These are phyloP conservation scores for Erebia palarica DNA, from an alignment of 2,888 invertebrate species.

Conservation along the genomic window DNA sequence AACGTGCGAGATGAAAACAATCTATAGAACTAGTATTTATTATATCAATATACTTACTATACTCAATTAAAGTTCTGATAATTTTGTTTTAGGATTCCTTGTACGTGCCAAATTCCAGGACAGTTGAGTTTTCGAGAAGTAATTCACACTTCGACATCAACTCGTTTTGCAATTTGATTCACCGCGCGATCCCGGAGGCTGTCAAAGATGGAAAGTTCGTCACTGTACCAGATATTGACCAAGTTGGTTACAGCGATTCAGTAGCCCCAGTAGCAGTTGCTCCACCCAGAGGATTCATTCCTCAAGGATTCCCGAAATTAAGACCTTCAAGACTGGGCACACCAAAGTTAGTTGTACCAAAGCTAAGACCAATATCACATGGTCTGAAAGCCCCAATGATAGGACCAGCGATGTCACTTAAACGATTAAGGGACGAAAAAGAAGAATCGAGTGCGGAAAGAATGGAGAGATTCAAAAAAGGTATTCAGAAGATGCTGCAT, in stretches of 20 bases:
- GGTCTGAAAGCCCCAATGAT: conserved; percentile 54
- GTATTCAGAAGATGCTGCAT: conserved; percentile 70
- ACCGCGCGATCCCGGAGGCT: conserved; percentile 65
- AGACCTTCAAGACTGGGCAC: conserved; percentile 56
- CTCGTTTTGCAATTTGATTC: conserved; percentile 68
- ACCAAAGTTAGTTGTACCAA: conserved; percentile 58
- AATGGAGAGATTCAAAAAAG: conserved; percentile 73
- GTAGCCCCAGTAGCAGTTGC: conserved; percentile 54
- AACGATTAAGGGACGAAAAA: conserved; percentile 50
- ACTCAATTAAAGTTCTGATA: neutral
- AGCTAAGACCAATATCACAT: conserved; percentile 41
- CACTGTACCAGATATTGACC: conserved; percentile 57
- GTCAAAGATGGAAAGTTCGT: conserved; percentile 67
- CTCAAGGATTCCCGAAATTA: conserved; percentile 52
- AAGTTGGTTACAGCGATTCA: conserved; percentile 58
- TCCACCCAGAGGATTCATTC: conserved; percentile 64
- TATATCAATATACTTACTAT: neutral
- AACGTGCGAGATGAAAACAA: neutral
- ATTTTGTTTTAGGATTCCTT: conserved; percentile 33
- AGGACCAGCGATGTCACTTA: conserved; percentile 53
- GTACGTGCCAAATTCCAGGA: conserved; percentile 34
- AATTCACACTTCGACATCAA: conserved; percentile 52
- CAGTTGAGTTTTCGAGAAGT: conserved; percentile 41
- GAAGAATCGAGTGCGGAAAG: conserved; percentile 68
- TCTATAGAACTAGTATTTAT: neutral